phyloP scores from a whole-genome alignment of 2,797 vertebrate genomes.

The Arrhamphus sclerolepis region DNA sequence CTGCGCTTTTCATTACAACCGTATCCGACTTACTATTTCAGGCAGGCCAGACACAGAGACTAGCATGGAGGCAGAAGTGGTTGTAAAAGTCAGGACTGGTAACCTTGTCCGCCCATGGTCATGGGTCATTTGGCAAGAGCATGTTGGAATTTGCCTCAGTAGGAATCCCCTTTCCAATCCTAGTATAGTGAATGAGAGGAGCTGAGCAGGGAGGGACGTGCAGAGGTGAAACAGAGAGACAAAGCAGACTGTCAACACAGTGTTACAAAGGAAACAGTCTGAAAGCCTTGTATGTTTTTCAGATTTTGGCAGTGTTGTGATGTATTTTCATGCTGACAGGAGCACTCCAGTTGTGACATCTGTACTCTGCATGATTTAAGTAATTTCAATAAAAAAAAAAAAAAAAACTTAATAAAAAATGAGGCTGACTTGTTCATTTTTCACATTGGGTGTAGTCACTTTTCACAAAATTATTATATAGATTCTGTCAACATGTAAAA shows the following conservation, averaged over 20 bases:
- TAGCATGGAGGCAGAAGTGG: slow-evolving; percentile 68
- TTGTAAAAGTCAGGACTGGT: slow-evolving; percentile 76
- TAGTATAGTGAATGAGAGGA: slow-evolving; percentile 67
- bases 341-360: background rate
- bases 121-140: slow-evolving; percentile 82
- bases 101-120: slow-evolving; percentile 77
- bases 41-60: slow-evolving; percentile 57
- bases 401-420: too few relatives aligned
- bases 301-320: slow-evolving; percentile 20
- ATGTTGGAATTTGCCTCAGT: slow-evolving; percentile 80
- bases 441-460: background rate
- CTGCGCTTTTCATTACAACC: slow-evolving; percentile 64
- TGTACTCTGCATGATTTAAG: background rate
- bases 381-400: too few relatives aligned
- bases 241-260: slow-evolving; percentile 69
- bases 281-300: slow-evolving; percentile 41
- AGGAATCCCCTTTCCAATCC: slow-evolving; percentile 73
- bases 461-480: background rate
- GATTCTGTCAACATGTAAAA: background rate
- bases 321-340: slow-evolving; percentile 16
- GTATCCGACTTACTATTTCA: slow-evolving; percentile 69
- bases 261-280: slow-evolving; percentile 51
- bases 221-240: slow-evolving; percentile 63
- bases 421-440: too few relatives aligned
- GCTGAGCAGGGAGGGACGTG: slow-evolving; percentile 47